These are phyloP conservation scores for Malachius bipustulatus DNA, from an alignment of 2,888 invertebrate genomes.

Conservation along the genomic window DNA sequence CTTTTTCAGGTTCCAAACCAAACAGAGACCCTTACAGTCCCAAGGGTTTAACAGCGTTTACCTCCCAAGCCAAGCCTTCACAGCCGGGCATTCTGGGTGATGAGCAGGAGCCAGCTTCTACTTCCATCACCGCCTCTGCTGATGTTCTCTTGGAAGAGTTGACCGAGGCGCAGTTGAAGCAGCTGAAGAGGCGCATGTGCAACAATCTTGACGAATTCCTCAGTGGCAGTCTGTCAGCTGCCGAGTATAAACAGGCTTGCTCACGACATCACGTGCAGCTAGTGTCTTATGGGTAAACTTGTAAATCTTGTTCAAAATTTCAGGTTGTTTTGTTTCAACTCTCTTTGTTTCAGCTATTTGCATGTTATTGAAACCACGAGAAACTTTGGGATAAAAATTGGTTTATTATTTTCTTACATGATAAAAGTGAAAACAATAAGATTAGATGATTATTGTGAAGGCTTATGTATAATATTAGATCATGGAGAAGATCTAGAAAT, in stretches of 20 bases:
- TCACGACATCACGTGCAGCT: too few relatives aligned
- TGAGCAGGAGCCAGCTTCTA: too few relatives aligned
- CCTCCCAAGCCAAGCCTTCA: too few relatives aligned
- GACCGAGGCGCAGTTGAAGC: constrained; percentile 21
- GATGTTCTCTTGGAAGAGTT: too few relatives aligned
- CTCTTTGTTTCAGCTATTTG: constrained; percentile 28
- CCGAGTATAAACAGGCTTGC: too few relatives aligned
- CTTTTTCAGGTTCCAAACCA: too few relatives aligned
- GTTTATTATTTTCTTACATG: constrained; percentile 42
- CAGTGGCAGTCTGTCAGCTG: constrained; percentile 26
- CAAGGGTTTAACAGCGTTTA: too few relatives aligned
- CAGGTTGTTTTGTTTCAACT: not conserved
- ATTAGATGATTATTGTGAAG: constrained; percentile 39
- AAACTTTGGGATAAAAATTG: constrained; percentile 36
- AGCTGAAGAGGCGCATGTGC: constrained; percentile 26
- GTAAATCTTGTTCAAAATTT: too few relatives aligned
- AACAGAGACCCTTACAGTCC: too few relatives aligned
- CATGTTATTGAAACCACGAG: constrained; percentile 37
- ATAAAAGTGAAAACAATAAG: constrained; percentile 38
- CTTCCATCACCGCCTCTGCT: too few relatives aligned
- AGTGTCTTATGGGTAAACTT: too few relatives aligned
- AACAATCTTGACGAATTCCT: constrained; percentile 33
- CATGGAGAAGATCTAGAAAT: constrained; percentile 61
- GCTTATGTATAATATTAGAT: constrained; percentile 52
- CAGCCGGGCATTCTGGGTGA: too few relatives aligned